Conservation (phyloP, 2,113 vertebrate genomes). For the Rattus rattus region DNA sequence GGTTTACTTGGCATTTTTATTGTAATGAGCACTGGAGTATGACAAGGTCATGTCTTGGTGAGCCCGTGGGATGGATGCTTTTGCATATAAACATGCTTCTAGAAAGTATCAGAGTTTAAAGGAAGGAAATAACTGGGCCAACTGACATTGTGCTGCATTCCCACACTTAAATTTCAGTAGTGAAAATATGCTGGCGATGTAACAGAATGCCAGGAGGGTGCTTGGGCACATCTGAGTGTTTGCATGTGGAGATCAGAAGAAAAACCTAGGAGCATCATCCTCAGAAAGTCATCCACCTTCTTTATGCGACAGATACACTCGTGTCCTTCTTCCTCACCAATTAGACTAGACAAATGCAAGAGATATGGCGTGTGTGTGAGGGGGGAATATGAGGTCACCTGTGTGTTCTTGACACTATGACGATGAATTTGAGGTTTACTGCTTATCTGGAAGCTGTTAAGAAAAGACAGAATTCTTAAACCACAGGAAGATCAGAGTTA, state of each 20-base stretch:
- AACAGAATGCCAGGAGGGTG: background rate
- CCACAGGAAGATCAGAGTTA: background rate
- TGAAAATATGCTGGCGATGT: background rate
- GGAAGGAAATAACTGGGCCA: background rate
- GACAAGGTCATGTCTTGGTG: background rate
- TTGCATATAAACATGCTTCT: background rate
- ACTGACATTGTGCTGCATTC: background rate
- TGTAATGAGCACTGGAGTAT: background rate
- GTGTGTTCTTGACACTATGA: conserved; percentile 96
- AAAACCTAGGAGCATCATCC: no score
- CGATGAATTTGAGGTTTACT: conserved; percentile 95
- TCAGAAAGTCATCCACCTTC: no score
- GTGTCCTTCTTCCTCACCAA: no score
- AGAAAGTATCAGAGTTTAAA: background rate
- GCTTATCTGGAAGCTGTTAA: conserved; percentile 92
- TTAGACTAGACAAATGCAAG: no score
- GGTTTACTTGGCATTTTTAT: background rate
- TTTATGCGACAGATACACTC: no score
- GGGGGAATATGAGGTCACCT: conserved; percentile 93
- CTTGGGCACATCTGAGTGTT: no score
- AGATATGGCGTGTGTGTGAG: background rate
- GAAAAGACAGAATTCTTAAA: conserved; percentile 83
- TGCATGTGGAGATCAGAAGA: no score
- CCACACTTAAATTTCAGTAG: background rate
- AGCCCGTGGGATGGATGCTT: background rate